These are phyloP conservation scores for Molanna angustata DNA, from an alignment of 2,888 invertebrate species.

Conservation along the genomic window DNA sequence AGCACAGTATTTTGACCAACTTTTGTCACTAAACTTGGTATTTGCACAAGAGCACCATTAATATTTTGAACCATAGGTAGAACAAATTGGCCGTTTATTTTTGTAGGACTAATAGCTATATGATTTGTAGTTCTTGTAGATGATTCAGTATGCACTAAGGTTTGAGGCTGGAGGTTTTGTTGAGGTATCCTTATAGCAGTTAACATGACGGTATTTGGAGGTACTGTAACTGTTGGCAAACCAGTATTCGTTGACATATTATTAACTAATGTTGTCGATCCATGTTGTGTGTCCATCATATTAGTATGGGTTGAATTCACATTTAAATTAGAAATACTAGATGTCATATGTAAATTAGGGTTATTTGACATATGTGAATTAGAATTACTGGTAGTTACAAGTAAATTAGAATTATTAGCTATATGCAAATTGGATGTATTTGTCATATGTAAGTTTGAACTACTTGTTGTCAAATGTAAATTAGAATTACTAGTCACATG, in stretches of 20 bases:
- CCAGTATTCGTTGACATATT: slow-evolving; percentile 40
- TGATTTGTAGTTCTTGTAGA: slow-evolving; percentile 6
- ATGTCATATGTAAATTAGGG: not conserved
- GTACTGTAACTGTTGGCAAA: slow-evolving; percentile 49
- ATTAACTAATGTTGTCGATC: slow-evolving; percentile 18
- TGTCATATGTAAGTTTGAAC: not conserved
- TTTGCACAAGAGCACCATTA: slow-evolving; percentile 57
- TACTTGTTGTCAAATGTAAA: not conserved
- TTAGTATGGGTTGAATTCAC: slow-evolving; percentile 7
- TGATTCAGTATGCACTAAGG: slow-evolving; percentile 9
- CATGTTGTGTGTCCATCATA: slow-evolving; percentile 9
- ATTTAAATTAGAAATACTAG: slow-evolving; percentile 15
- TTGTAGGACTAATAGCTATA: slow-evolving; percentile 44
- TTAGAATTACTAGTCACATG: not conserved
- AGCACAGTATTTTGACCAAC: slow-evolving; percentile 54
- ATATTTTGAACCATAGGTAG: slow-evolving; percentile 61
- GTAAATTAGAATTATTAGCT: not conserved
- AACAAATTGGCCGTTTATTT: slow-evolving; percentile 55
- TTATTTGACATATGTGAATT: not conserved
- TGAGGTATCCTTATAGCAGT: slow-evolving; percentile 58
- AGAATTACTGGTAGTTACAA: no score
- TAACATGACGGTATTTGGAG: slow-evolving; percentile 56
- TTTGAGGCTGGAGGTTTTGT: slow-evolving; percentile 45
- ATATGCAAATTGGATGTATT: not conserved
- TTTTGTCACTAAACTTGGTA: slow-evolving; percentile 60